Evolutionary conservation across 2,113 vertebrate species (phyloP), one percentile per base, ranked within the genome.

Genomic region (Nerophis lumbriciformis): DNA sequence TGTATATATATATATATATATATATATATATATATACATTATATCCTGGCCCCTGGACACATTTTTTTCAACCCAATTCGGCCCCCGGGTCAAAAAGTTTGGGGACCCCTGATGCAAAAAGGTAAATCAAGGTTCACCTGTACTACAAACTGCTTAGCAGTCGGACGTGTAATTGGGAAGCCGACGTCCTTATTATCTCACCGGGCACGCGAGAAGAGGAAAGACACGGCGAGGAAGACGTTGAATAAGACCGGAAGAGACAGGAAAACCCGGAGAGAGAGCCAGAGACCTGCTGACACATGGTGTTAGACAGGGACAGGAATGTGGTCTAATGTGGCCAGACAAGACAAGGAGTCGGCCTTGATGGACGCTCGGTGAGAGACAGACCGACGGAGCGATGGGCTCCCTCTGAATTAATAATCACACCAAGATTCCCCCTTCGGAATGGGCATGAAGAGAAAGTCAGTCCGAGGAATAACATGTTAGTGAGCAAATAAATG

Each of bases 341-440:
- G 72, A 71, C 70, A 66, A 45, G 69, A 69, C 61, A 72, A 73
- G 8, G 54, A 72, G 60, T 42, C 10, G 1, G 59, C 61, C 72
- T 45, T 76, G 76, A 83, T 53, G 65, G 78, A 83, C 72, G 70
- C 68, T 72, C 69, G 70, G 83, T 77, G 53, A 75, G 72, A 84
- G 72, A 75, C 64, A 65, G 78, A 72, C 69, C 72, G 77, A 79
- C 69, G 75, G 79, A 82, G 66, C 75, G 86, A 84, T 53, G 68
- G 67, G 73, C 73, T 75, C 79, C 77, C 68, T 82, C 72, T 80
- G 78, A 84, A 88, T 88, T 85, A 87, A 88, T 87, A 80, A 82
- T 85, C 83, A 71, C 85, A 80, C 77, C 68, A 87, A 78, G 82
- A 83, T 79, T 83, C 81, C 79, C 79, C 72, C 28, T 81, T 81